Percentiles rank a stretch among this genome's conserved stretches.
Evolutionary conservation across 2,113 vertebrate species (phyloP).

Genomic region (Corythornis cristatus): DNA sequence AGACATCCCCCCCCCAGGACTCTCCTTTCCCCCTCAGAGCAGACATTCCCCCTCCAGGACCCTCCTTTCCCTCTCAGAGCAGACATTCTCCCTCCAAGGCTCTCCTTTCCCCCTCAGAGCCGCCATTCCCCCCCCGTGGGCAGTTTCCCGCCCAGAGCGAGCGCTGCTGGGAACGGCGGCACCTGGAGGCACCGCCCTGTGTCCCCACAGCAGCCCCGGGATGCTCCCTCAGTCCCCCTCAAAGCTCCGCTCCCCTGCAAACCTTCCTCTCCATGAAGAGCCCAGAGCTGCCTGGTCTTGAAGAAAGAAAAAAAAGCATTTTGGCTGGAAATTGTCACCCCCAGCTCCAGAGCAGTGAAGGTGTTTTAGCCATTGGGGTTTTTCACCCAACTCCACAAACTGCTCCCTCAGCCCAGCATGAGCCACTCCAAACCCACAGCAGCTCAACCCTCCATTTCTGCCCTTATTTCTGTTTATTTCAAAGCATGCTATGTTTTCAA

Average conservation of each 20-base stretch:
- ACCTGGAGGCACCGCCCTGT: accelerated
- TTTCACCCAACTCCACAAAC: neutral
- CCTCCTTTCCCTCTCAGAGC: too few species aligned
- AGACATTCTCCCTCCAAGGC: too few species aligned
- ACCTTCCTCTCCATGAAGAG: neutral
- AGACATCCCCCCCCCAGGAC: too few species aligned
- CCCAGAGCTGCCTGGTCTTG: accelerated
- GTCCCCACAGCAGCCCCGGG: neutral
- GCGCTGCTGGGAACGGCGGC: accelerated
- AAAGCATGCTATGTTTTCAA: neutral
- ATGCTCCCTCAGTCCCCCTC: neutral
- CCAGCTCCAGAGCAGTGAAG: neutral
- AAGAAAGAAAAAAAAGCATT: neutral
- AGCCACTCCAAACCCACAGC: neutral
- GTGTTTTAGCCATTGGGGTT: neutral
- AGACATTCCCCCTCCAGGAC: too few species aligned
- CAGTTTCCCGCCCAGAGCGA: neutral
- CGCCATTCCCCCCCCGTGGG: too few species aligned
- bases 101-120: too few species aligned
- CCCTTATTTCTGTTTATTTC: neutral
- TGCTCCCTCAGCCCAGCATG: neutral
- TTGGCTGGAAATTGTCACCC: neutral
- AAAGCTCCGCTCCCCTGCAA: accelerated
- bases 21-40: too few species aligned
- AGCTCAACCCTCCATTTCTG: neutral